Base-by-base conservation (phyloP, 1,140 invertebrate species). In the Asobara japonica region DNA sequence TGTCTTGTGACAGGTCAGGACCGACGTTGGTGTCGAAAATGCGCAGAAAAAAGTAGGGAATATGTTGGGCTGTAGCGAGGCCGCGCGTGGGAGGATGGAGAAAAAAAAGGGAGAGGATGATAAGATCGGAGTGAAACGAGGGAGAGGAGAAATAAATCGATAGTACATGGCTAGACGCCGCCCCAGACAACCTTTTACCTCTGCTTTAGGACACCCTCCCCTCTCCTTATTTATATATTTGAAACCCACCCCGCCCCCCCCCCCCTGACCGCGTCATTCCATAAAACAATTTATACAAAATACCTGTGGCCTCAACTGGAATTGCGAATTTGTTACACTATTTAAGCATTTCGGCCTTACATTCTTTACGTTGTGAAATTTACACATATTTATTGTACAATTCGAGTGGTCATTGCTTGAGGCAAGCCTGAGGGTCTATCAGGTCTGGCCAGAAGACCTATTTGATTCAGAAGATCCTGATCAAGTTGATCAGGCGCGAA, bases 131-230 rank as follows among this genome's bases (percentile, higher is more conserved):
- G 76, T 71, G 76, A 71, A 73, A 74, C 69, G 71, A 61, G 76
- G 83, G 77, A 77, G 81, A 79, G 86, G 84, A 66, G 76, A 77
- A 79, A 75, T 79, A 86, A 86, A 87, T 86, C 86, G 85, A 84
- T 86, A 86, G 86, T 84, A 86, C 80, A 81, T 76, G 85, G 84
- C 85, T 86, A 87, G 85, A 87, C 86, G 84, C 82, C 82, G 86
- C 85, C 85, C 83, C 84, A 85, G 84, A 86, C 86, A 86, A 85
- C 83, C 84, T 86, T 86, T 56, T 87, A 83, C 82, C 83, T 79
- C 83, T 79, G 78, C 77, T 80, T 82, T 81, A 83, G 80, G 83
- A 84, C 82, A 84, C 79, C 29, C 79, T 76, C 79, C 74, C 83
- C 81, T 27, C 13, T 25, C 13, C 22, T 56, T 56, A 45, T 45